Base-by-base conservation (phyloP, 2,113 vertebrate genomes). In the Phodopus roborovskii region DNA sequence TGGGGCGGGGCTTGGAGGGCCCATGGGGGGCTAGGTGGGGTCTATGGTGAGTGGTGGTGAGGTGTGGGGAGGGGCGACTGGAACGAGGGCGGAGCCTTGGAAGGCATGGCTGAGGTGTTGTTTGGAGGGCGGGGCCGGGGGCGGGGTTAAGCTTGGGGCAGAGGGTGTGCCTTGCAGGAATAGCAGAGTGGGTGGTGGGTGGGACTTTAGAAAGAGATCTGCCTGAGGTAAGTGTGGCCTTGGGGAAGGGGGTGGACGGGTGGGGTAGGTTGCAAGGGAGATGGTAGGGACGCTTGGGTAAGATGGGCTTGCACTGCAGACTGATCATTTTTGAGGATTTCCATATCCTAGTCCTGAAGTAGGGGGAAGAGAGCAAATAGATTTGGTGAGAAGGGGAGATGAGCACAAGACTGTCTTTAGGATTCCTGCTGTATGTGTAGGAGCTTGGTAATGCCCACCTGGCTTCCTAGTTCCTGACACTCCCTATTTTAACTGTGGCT, bases 21-120 rank as follows among this genome's bases (percentile, higher is more conserved):
- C 13, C 20, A 64, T 9, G 71, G 60, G 4, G n/a, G 64, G 4
- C 0, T 1, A 7, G 11, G 68, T 17, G 68, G 30, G 90, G 30
- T 53, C 50, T 3, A 33, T 36, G 7, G 13, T 68, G 36, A 3
- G 17, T 13, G 88, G 73, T 7, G 28, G 50, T 2, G 42, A 7
- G 74, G 36, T 16, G 1, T 19, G 33, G 33, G 53, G 82, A 17
- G 22, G 36, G 58, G 58, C 13, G 50, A 53, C 36, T 1, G 22
- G 2, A 10, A 0, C 1, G 20, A 16, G 3, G 8, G 50, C 50
- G 9, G 26, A n/a, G n/a, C n/a, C n/a, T n/a, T n/a, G n/a, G n/a
- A n/a, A n/a, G n/a, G n/a, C n/a, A n/a, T n/a, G 77, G 48, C 24
- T 4, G 50, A 26, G 60, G 10, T 62, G 16, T 10, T 1, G 6